Base-by-base conservation (phyloP, 2,797 vertebrate species). In the Odontamblyopus lacepedii region DNA sequence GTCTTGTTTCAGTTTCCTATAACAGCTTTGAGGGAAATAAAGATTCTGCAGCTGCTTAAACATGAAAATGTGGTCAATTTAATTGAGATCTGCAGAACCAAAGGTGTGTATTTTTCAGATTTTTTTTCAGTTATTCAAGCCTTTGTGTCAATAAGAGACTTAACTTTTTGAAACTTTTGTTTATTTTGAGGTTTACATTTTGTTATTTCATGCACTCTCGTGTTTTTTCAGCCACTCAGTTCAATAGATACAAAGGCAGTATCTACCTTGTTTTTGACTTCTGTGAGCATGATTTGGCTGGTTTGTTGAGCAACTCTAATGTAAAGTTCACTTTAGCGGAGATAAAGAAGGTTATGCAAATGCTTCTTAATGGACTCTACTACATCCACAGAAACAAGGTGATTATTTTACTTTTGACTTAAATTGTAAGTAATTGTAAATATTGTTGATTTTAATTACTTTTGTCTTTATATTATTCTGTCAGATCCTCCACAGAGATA, bases 381-480 rank as follows among this genome's bases (percentile, higher is more conserved):
- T 99, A 98, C 88, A 99, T 99, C 87, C 98, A 99, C 90, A 94
- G 97, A 79, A 99, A 99, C 92, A 99, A 99, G 97, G 98, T 98
- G 77, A 41, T 29, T 19, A 78, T 4, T 4, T 2, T 27, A 13
- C 16, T 41, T 62, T 53, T 60, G 3, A 29, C 4, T 60, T 15
- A 30, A 32, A 7, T 7, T 18, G 23, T 63, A 30, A 27, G 26
- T 27, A 5, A 50, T 29, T 27, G 6, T 9, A 55, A 30, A n/a
- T 32, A n/a, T 6, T 6, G 7, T 67, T 13, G 6, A 26, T 1
- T 15, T 4, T 23, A 2, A 26, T n/a, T 44, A 18, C 2, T 55
- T 13, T 51, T 6, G 0, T 16, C 15, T 13, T 67, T 7, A 0
- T 48, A 5, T 11, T 78, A 12, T 65, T 67, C 16, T 1, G 35